A percentile compares a stretch with the other conserved stretches of the same genome.
These are phyloP conservation scores for Chrysochloris asiatica DNA, from an alignment of 2,113 vertebrate genomes.

Conservation along the genomic window DNA sequence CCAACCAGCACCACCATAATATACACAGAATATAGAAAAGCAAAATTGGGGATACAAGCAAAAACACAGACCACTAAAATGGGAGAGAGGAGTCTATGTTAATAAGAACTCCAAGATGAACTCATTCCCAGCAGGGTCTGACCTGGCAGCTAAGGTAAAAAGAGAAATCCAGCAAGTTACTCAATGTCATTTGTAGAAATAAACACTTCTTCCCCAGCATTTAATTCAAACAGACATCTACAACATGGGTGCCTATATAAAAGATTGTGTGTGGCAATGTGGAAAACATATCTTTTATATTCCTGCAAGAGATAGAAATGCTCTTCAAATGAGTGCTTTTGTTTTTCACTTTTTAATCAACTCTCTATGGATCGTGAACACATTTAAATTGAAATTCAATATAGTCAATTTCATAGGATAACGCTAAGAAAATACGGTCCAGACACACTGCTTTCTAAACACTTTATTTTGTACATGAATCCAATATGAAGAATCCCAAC, in stretches of 20 bases:
- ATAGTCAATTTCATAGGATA: constrained; percentile 25
- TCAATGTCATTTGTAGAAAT: neutral
- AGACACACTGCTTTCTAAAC: constrained; percentile 3
- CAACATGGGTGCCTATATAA: neutral
- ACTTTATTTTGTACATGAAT: neutral
- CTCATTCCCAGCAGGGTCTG: neutral
- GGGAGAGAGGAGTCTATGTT: neutral
- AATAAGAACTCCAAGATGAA: neutral
- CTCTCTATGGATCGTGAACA: constrained; percentile 37
- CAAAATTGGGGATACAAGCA: neutral
- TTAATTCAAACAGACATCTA: constrained; percentile 3
- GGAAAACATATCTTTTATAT: neutral
- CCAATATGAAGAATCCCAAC: neutral
- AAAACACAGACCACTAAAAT: neutral
- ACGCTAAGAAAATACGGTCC: neutral
- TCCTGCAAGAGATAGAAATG: constrained; percentile 37
- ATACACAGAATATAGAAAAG: neutral
- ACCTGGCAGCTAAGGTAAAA: constrained; percentile 29
- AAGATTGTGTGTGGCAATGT: neutral
- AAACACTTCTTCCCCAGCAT: neutral
- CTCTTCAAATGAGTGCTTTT: constrained; percentile 42
- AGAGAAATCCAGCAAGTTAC: constrained; percentile 7
- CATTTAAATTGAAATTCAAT: constrained; percentile 54
- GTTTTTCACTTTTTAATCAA: constrained; percentile 46
- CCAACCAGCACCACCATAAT: too few species aligned